Base-by-base conservation (phyloP, 2,797 vertebrate genomes). In the Dromococcyx pavoninus region DNA sequence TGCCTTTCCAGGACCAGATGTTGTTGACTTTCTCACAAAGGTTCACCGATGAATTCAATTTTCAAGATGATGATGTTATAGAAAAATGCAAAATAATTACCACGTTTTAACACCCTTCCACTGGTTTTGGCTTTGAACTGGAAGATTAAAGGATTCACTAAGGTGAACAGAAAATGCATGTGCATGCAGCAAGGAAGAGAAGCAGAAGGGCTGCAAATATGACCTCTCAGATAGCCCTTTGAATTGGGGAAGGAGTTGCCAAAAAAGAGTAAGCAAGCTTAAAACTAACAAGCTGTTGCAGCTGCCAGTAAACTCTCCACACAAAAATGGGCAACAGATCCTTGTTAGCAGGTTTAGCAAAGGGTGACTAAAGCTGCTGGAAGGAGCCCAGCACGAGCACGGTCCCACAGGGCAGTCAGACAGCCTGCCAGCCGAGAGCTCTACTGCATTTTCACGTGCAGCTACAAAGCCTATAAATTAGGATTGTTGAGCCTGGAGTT, bases 401-500 rank as follows among this genome's bases (percentile, higher is more conserved):
- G 32, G 51, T 57, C 91, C 78, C 92, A 79, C 81, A 91, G 71
- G 80, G 80, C 89, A 89, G 82, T 75, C 9, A 16, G 82, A 92
- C 62, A 62, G 89, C 43, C 62, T 94, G 94, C 96, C 96, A 96
- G 94, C 91, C 95, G 94, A 82, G 95, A 90, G 66, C 89, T 88
- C 54, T 41, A 22, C 70, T 0, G 2, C 83, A 30, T 70, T 91
- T 83, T 88, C 67, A 91, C 46, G 61, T n/a, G 70, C 27, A 17
- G 51, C 76, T 86, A 88, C 77, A 94, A 81, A 91, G 57, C 44
- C 60, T 50, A 60, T 90, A 91, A 94, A 95, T 95, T 50, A 76
- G 83, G 53, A 86, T 46, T 75, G 61, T 74, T 70, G 79, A 86
- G 86, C 69, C 70, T 58, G 48, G 64, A 94, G 27, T 81, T 88